These are phyloP conservation scores for Drosophila mayaguana DNA, from an alignment of 2,888 invertebrate species.

Conservation along the genomic window DNA sequence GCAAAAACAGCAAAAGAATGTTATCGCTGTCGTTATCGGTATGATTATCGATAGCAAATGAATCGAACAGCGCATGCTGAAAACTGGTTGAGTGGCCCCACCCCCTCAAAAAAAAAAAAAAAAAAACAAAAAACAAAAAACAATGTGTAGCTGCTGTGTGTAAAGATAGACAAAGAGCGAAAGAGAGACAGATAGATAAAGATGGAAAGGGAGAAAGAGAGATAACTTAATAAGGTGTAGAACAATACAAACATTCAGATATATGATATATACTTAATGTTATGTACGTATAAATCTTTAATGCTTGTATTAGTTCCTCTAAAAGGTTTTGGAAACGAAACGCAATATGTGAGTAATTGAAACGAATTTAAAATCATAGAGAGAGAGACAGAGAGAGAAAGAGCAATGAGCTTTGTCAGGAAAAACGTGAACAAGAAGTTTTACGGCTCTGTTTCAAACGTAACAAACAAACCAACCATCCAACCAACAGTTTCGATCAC, in stretches of 20 bases:
- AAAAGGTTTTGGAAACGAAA: slow-evolving; percentile 36
- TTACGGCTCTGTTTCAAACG: slow-evolving; percentile 60
- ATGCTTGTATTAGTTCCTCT: slow-evolving; percentile 32
- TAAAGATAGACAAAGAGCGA: slow-evolving; percentile 7
- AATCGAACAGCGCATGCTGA: slow-evolving; percentile 33
- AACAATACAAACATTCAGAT: slow-evolving; percentile 43
- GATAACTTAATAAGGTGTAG: slow-evolving; percentile 36
- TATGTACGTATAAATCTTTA: slow-evolving; percentile 12
- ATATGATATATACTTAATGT: slow-evolving; percentile 18
- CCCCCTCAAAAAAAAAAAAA: slow-evolving; percentile 3
- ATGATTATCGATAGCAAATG: slow-evolving; percentile 20
- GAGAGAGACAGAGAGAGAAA: background rate
- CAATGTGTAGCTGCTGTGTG: slow-evolving; percentile 18
- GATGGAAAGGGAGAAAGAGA: slow-evolving; percentile 16
- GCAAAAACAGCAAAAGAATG: slow-evolving; percentile 1
- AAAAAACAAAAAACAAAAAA: background rate
- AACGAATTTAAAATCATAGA: slow-evolving; percentile 18
- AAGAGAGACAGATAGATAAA: slow-evolving; percentile 9
- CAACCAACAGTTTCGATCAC: slow-evolving; percentile 69
- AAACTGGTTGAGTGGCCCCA: slow-evolving; percentile 39
- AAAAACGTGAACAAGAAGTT: slow-evolving; percentile 52
- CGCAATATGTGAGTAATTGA: slow-evolving; percentile 13
- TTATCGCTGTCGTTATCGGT: slow-evolving; percentile 25
- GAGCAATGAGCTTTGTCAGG: slow-evolving; percentile 1
- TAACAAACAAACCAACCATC: slow-evolving; percentile 74